phyloP scores from a whole-genome alignment of 37 sponge, comb jelly and placozoan species.

The Lycopodina hypogea region DNA sequence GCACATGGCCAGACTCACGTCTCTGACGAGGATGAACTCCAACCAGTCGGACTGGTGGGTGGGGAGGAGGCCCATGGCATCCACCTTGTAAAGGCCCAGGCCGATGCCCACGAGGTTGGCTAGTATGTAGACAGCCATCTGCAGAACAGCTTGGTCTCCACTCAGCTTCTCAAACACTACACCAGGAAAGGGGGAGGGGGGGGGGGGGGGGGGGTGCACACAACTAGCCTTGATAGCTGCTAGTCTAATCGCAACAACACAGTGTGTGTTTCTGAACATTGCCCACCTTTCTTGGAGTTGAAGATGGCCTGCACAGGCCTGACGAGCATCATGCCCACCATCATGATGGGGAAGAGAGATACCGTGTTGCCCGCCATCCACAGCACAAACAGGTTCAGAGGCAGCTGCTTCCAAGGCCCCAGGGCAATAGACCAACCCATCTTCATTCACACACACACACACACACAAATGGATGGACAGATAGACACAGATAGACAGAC shows the following conservation, averaged over 20 bases:
- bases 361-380: constrained; percentile 94
- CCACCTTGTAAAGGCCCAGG: constrained; percentile 90
- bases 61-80: constrained; percentile 93
- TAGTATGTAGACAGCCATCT: constrained; percentile 82
- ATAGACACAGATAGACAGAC: no score
- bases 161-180: constrained; percentile 66
- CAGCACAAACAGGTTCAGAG: constrained; percentile 93
- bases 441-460: constrained; percentile 48
- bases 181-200: background rate
- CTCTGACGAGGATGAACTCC: constrained; percentile 75
- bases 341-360: constrained; percentile 97
- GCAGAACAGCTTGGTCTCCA: constrained; percentile 86
- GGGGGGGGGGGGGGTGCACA: background rate
- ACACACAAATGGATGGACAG: no score
- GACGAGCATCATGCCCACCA: constrained; percentile 94
- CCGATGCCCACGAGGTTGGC: constrained; percentile 80
- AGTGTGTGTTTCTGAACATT: background rate
- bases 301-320: constrained; percentile 87
- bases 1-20: constrained; percentile 33
- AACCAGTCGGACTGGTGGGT: constrained; percentile 96
- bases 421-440: constrained; percentile 94
- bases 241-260: no score
- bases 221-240: background rate
- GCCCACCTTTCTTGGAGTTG: constrained; percentile 67
- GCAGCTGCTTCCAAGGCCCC: constrained; percentile 95